These are phyloP conservation scores for Anguilla pacifica DNA, from an alignment of 2,797 vertebrate species.

Conservation along the genomic window DNA sequence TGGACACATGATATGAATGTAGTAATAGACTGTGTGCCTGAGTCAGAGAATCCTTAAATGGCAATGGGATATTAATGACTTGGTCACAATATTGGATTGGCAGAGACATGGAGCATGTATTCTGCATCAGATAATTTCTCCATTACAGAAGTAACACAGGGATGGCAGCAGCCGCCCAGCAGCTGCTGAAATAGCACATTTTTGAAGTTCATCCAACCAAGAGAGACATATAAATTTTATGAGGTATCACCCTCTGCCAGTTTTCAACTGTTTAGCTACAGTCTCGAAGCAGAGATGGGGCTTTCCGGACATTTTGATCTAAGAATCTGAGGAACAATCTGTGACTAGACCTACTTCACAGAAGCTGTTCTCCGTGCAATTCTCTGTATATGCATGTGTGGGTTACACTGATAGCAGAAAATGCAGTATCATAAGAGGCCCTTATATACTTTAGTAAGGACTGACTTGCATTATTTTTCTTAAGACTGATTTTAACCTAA, in stretches of 20 bases:
- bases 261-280: slow-evolving; percentile 25
- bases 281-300: slow-evolving; percentile 18
- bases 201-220: slow-evolving; percentile 22
- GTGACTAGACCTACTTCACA: neutral
- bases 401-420: neutral
- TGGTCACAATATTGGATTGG: neutral
- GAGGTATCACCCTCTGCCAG: slow-evolving; percentile 25
- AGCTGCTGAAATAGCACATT: slow-evolving; percentile 16
- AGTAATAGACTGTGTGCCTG: neutral
- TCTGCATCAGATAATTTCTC: slow-evolving; percentile 6
- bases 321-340: slow-evolving; percentile 14
- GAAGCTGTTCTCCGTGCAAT: neutral
- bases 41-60: neutral
- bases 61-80: neutral
- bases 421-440: neutral
- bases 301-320: slow-evolving; percentile 7
- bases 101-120: neutral
- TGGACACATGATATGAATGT: neutral
- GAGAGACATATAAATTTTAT: slow-evolving; percentile 20
- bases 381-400: neutral
- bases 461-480: neutral
- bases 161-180: neutral
- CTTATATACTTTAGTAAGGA: neutral
- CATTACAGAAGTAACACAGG: neutral
- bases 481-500: neutral